These are phyloP conservation scores for Heteronetta atricapilla DNA, from an alignment of 2,113 vertebrate genomes.

Conservation along the genomic window DNA sequence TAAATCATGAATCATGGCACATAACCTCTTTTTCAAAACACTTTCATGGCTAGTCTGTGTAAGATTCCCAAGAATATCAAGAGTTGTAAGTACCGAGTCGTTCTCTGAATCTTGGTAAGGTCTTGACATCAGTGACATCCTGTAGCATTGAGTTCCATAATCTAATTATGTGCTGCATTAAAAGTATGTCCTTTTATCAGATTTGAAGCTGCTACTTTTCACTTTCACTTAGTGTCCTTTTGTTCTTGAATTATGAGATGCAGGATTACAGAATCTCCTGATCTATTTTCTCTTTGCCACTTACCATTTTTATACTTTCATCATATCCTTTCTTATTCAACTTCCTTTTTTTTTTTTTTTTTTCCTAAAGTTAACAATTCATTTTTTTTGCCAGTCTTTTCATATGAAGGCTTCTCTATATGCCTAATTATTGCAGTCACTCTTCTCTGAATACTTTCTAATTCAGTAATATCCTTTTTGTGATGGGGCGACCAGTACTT, in stretches of 20 bases:
- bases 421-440: slow-evolving; percentile 39
- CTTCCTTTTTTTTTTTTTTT: background rate
- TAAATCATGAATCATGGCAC: background rate
- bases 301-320: slow-evolving; percentile 48
- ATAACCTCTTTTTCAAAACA: slow-evolving; percentile 18
- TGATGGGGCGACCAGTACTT: slow-evolving; percentile 20
- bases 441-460: slow-evolving; percentile 52
- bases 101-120: slow-evolving; percentile 36
- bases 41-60: background rate
- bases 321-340: slow-evolving; percentile 35
- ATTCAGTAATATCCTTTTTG: slow-evolving; percentile 42
- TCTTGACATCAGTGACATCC: slow-evolving; percentile 47
- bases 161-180: slow-evolving; percentile 49
- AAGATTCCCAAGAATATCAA: slow-evolving; percentile 16
- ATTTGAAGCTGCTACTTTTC: slow-evolving; percentile 48
- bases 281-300: slow-evolving; percentile 53
- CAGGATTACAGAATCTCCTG: slow-evolving; percentile 37
- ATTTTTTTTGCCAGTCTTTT: slow-evolving; percentile 11
- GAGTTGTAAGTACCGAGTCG: background rate
- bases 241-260: slow-evolving; percentile 56
- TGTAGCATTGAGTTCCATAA: slow-evolving; percentile 43
- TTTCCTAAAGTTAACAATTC: slow-evolving; percentile 34
- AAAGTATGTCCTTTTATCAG: slow-evolving; percentile 37
- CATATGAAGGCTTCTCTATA: slow-evolving; percentile 2
- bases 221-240: slow-evolving; percentile 56